Percentiles rank a stretch among this genome's conserved stretches.
Conservation (phyloP, 2,113 vertebrate species). For the Nerophis ophidion region DNA sequence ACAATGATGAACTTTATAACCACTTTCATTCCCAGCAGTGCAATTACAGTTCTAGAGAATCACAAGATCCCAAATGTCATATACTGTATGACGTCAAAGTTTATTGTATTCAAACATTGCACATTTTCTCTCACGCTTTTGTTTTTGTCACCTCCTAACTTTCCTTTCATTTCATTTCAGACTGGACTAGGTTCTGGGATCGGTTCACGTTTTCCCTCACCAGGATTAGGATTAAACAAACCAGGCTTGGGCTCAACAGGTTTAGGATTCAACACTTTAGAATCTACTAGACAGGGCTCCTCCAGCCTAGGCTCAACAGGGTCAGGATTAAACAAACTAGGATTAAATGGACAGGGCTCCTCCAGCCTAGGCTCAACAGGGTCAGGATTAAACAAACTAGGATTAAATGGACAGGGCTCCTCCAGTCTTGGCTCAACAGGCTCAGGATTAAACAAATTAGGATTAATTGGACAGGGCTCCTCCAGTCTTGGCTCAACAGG, state of each 20-base stretch:
- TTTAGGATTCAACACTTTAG: not conserved
- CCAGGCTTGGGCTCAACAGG: not conserved
- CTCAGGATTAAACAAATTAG: slow-evolving; percentile 1
- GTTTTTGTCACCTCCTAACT: not conserved
- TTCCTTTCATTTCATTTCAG: slow-evolving; percentile 24
- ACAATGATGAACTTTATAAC: no score
- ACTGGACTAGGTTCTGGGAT: not conserved
- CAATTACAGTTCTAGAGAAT: no score
- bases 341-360: not conserved
- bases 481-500: not conserved
- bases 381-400: not conserved
- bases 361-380: slow-evolving; percentile 15
- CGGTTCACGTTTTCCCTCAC: not conserved
- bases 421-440: not conserved
- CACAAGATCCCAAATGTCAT: no score
- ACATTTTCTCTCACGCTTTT: no score
- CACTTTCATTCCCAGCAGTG: no score
- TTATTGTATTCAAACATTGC: no score
- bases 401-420: not conserved
- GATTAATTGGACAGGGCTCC: slow-evolving; percentile 8
- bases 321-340: not conserved
- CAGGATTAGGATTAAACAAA: slow-evolving; percentile 4
- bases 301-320: slow-evolving; percentile 13
- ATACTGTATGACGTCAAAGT: no score
- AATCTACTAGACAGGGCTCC: not conserved